phyloP scores from a whole-genome alignment of 2,113 vertebrate species.

The Propithecus coquereli region DNA sequence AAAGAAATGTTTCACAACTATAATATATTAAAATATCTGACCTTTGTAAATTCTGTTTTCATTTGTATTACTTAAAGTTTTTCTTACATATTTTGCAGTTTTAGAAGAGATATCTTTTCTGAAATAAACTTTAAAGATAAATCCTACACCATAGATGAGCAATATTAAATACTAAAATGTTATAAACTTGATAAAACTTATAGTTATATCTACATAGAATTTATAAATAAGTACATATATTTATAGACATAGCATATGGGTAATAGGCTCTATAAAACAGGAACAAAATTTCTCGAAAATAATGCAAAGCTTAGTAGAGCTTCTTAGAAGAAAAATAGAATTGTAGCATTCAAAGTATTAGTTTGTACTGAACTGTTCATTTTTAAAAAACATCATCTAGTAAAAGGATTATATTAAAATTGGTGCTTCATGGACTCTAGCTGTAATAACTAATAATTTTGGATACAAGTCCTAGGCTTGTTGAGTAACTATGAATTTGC shows the following conservation, averaged over 20 bases:
- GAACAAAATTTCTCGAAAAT: background rate
- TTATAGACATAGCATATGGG: no score
- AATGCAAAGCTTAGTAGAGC: background rate
- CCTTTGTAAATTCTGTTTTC: background rate
- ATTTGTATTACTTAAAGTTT: background rate
- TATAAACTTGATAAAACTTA: background rate
- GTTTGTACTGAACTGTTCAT: background rate
- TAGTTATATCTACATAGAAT: background rate
- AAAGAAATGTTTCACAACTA: background rate
- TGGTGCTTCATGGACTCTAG: background rate
- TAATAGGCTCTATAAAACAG: background rate
- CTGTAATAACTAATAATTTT: slow-evolving; percentile 2
- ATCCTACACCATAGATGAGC: background rate
- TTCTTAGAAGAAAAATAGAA: background rate
- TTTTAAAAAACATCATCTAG: background rate
- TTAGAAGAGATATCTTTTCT: background rate
- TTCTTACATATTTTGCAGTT: background rate
- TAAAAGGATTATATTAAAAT: background rate
- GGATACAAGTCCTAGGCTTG: background rate
- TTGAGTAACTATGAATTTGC: background rate
- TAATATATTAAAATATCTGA: background rate
- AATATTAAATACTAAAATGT: background rate
- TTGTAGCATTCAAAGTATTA: background rate
- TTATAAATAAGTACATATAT: background rate
- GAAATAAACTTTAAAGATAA: background rate